These are phyloP conservation scores for Electrophaes corylata DNA, from an alignment of 2,888 invertebrate genomes.

Conservation along the genomic window DNA sequence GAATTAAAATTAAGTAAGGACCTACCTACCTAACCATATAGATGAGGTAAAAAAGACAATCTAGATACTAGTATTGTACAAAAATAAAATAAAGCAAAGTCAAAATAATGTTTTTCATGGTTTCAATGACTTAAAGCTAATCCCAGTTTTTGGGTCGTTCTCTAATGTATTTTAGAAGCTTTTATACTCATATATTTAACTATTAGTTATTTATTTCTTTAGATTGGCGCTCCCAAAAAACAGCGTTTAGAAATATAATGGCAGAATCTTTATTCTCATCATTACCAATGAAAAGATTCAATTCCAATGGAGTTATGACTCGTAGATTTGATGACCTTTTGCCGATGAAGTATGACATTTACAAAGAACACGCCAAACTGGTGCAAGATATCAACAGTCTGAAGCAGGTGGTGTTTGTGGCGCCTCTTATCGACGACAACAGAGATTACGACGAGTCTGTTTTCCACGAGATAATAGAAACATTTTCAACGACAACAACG, in stretches of 20 bases:
- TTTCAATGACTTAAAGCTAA: no score
- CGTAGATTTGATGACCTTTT: constrained; percentile 38
- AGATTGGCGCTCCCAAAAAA: constrained; percentile 33
- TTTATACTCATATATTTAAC: neutral
- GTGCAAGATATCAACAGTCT: constrained; percentile 77
- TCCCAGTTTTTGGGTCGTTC: no score
- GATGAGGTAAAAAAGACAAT: no score
- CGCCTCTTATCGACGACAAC: constrained; percentile 62
- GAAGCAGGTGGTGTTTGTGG: constrained; percentile 65
- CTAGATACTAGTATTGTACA: no score
- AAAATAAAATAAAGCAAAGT: no score
- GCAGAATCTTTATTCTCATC: constrained; percentile 21
- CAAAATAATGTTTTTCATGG: no score
- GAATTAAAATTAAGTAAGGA: no score
- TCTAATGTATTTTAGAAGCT: neutral
- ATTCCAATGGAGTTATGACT: constrained; percentile 41
- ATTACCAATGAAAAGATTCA: constrained; percentile 30
- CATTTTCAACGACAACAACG: constrained; percentile 52
- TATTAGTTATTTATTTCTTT: neutral
- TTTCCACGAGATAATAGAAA: constrained; percentile 72
- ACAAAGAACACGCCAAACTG: constrained; percentile 75
- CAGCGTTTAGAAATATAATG: constrained; percentile 22
- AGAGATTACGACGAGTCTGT: constrained; percentile 75
- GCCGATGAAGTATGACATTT: constrained; percentile 60
- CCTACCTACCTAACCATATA: no score